Base-by-base conservation (phyloP, 2,113 vertebrate species). In the Pipa parva region DNA sequence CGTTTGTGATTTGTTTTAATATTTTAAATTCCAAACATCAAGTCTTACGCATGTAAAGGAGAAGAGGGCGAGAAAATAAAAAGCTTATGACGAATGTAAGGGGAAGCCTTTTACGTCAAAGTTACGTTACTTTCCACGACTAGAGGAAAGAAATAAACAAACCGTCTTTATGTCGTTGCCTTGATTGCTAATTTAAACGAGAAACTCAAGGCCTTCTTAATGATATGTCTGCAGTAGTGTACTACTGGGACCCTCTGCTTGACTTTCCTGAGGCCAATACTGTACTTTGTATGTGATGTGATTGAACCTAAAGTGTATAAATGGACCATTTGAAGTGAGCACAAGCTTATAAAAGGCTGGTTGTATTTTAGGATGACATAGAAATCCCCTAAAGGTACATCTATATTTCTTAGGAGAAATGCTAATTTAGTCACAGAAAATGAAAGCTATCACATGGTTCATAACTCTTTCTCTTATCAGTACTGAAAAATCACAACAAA, bases 381-480 rank as follows among this genome's bases (percentile, higher is more conserved):
- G 66, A 70, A 70, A 70, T 70, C 52, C 61, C 66, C 60, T 46
- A 69, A 69, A 60, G 50, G 33, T 70, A 70, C 58, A 51, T 31
- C 33, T 49, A 70, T 61, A 52, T 70, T 61, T 49, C 58, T 45
- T 22, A 9, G 54, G 58, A 48, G 29, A 70, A 70, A 60, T 18
- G n/a, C 58, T 61, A 28, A 61, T 70, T 61, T 60, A 61, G 66
- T 60, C 66, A 61, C 57, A 70, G 66, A 60, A 70, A 61, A 70
- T 70, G 52, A 61, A 61, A 70, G 42, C 36, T 27, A 61, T 70
- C 58, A 54, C 66, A 70, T 7, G 49, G 66, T 33, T 70, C 49
- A 27, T 70, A 61, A 70, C 52, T 70, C 66, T 70, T 49, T 52
- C 15, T 18, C 18, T 61, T 42, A 20, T n/a, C n/a, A n/a, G n/a